phyloP scores from a whole-genome alignment of 1,140 invertebrate species.

The Penaeus chinensis region DNA sequence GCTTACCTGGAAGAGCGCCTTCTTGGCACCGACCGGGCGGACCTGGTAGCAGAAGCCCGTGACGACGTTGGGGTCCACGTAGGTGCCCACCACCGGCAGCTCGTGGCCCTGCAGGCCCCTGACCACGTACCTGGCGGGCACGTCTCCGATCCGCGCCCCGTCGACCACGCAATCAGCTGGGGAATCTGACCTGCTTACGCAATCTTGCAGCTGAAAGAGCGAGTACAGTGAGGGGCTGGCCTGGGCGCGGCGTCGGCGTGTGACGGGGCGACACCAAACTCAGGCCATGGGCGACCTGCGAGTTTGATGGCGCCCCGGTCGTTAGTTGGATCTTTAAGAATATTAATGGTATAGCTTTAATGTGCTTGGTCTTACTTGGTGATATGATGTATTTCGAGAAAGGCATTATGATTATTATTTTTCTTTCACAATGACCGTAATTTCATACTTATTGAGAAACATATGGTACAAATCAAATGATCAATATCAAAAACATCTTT shows the following conservation, averaged over 20 bases:
- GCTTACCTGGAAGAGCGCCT: slow-evolving; percentile 69
- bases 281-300: not conserved
- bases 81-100: slow-evolving; percentile 82
- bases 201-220: slow-evolving; percentile 38
- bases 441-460: too few species aligned
- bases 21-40: slow-evolving; percentile 74
- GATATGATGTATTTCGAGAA: not conserved
- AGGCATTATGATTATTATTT: too few species aligned
- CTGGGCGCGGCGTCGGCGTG: not conserved
- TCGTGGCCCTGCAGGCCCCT: slow-evolving; percentile 78
- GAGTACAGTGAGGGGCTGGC: slow-evolving; percentile 36
- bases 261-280: slow-evolving; percentile 38
- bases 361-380: not conserved
- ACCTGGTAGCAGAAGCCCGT: slow-evolving; percentile 81
- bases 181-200: slow-evolving; percentile 72
- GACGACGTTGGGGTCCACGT: slow-evolving; percentile 78
- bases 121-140: slow-evolving; percentile 77
- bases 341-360: not conserved
- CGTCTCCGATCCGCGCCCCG: slow-evolving; percentile 74
- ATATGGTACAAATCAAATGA: too few species aligned
- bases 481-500: too few species aligned
- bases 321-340: not conserved
- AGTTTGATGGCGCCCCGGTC: slow-evolving; percentile 35
- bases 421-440: too few species aligned
- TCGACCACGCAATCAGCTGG: slow-evolving; percentile 74